Evolutionary conservation across 2,888 invertebrate species (phyloP).

Genomic region (Dexiosoma caninum): DNA sequence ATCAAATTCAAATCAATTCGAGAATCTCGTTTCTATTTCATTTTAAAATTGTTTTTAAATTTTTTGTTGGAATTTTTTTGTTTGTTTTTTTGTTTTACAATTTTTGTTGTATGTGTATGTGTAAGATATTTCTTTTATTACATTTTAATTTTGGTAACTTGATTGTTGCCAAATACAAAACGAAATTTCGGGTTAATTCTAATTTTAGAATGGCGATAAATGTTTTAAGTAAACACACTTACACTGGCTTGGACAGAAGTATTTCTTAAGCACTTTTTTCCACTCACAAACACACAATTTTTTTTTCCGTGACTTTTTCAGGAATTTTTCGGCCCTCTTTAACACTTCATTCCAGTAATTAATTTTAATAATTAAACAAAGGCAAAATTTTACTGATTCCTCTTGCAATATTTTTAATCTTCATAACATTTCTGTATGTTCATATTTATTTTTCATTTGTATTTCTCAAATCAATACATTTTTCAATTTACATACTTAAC

Average conservation of each 20-base stretch:
- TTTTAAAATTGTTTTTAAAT: slow-evolving; percentile 22
- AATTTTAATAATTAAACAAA: not conserved
- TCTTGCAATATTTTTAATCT: not conserved
- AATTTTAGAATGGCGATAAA: not conserved
- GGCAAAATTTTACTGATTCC: not conserved
- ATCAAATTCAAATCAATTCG: slow-evolving; percentile 22
- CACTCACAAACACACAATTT: not conserved
- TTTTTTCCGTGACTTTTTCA: not conserved
- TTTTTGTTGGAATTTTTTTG: slow-evolving; percentile 45
- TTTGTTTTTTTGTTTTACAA: not conserved
- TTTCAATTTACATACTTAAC: too few relatives aligned
- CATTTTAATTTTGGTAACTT: not conserved
- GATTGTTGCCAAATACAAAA: not conserved
- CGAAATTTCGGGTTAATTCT: not conserved
- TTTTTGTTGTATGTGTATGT: not conserved
- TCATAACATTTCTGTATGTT: not conserved
- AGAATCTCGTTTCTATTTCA: slow-evolving; percentile 5
- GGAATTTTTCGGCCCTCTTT: not conserved
- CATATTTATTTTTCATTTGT: not conserved
- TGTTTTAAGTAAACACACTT: not conserved
- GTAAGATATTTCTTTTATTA: not conserved
- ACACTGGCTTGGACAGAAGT: not conserved
- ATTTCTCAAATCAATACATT: not conserved
- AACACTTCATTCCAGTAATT: not conserved
- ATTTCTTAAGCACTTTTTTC: not conserved